Evolutionary conservation across 2,888 invertebrate genomes (phyloP).

Genomic region (Hololepta plana): DNA sequence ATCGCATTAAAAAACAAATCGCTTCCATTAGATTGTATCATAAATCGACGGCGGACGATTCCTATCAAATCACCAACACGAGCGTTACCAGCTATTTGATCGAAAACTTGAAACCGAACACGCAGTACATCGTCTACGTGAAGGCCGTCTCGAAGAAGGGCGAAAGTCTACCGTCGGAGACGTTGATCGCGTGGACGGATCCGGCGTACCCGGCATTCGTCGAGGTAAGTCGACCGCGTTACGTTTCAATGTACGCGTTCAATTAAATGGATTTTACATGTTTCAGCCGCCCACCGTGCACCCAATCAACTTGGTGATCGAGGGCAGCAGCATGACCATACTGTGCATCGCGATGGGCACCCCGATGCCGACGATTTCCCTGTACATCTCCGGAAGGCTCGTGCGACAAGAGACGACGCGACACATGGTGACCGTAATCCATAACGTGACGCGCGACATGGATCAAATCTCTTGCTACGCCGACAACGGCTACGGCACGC

Average conservation of each 20-base stretch:
- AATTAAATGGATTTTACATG: too few species aligned
- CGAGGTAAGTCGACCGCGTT: slow-evolving; percentile 38
- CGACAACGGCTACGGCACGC: slow-evolving; percentile 74
- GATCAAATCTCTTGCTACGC: slow-evolving; percentile 75
- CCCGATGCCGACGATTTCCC: slow-evolving; percentile 66
- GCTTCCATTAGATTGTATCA: slow-evolving; percentile 57
- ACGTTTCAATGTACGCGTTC: slow-evolving; percentile 4
- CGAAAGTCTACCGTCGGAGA: slow-evolving; percentile 61
- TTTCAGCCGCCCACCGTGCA: slow-evolving; percentile 63
- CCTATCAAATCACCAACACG: slow-evolving; percentile 42
- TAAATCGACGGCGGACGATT: slow-evolving; percentile 44
- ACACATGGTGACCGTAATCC: slow-evolving; percentile 74
- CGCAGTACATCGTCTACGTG: slow-evolving; percentile 66
- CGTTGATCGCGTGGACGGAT: slow-evolving; percentile 71
- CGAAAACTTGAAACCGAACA: slow-evolving; percentile 56
- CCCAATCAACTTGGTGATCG: slow-evolving; percentile 64
- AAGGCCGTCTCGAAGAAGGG: slow-evolving; percentile 50
- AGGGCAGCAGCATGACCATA: slow-evolving; percentile 74
- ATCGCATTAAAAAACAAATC: slow-evolving; percentile 1
- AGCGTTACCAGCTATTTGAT: slow-evolving; percentile 53
- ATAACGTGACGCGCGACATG: slow-evolving; percentile 72
- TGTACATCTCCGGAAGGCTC: slow-evolving; percentile 61
- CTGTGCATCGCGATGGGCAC: slow-evolving; percentile 73
- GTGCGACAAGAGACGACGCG: slow-evolving; percentile 67
- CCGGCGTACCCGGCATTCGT: slow-evolving; percentile 75